Percentiles rank a stretch among this genome's conserved stretches.
Conservation (phyloP, 2,888 invertebrate genomes). For the Trichogramma evanescens region DNA sequence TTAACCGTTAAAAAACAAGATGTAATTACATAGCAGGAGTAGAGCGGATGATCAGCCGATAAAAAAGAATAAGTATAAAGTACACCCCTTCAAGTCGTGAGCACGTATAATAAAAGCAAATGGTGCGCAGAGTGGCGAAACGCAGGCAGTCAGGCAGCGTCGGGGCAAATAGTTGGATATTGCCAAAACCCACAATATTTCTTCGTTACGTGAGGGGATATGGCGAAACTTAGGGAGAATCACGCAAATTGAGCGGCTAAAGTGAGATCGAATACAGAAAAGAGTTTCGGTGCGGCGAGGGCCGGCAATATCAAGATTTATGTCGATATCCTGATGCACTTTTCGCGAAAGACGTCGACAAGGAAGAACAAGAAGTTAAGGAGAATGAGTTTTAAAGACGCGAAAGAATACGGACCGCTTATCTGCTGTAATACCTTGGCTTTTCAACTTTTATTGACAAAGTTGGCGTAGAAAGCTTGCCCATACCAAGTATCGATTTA, state of each 20-base stretch:
- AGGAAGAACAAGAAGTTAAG: too few species aligned
- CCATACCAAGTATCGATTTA: too few species aligned
- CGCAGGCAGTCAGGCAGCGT: background rate
- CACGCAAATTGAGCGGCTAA: constrained; percentile 17
- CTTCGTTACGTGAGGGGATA: constrained; percentile 12
- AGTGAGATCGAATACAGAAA: background rate
- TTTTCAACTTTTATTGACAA: constrained; percentile 2
- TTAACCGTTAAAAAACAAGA: too few species aligned
- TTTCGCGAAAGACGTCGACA: background rate
- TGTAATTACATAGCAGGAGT: too few species aligned
- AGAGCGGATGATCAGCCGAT: too few species aligned
- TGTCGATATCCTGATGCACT: constrained; percentile 11
- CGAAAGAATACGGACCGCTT: too few species aligned
- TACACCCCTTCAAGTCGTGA: too few species aligned
- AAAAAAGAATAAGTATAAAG: too few species aligned
- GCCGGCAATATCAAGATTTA: constrained; percentile 12
- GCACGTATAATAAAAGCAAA: background rate
- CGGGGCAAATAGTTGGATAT: constrained; percentile 9
- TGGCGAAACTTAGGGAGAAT: background rate
- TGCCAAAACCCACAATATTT: constrained; percentile 10
- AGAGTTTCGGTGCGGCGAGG: too few species aligned
- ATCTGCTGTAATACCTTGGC: background rate
- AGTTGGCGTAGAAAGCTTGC: background rate
- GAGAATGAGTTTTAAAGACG: too few species aligned
- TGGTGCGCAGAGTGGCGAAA: constrained; percentile 1